A percentile compares a stretch with the other conserved stretches of the same genome.
phyloP scores from a whole-genome alignment of 2,888 invertebrate genomes.

The Lepidocyrtinus sp. region DNA sequence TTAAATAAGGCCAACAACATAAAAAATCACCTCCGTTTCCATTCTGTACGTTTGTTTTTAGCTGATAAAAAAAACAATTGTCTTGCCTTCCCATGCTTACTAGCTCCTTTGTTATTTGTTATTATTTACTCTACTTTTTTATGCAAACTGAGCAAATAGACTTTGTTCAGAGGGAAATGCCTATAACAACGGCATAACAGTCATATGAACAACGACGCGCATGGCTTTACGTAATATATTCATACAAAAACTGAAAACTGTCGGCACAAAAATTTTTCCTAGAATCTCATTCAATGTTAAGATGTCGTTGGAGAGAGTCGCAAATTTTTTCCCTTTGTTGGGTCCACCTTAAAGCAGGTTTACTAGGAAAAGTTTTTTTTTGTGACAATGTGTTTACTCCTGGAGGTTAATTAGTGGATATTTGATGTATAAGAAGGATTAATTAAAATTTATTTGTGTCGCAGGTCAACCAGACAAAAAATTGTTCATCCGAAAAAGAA shows the following conservation, averaged over 20 bases:
- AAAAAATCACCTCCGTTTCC: conserved; percentile 42
- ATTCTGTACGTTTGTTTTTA: conserved; percentile 25
- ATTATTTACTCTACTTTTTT: neutral
- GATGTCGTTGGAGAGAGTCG: conserved; percentile 41
- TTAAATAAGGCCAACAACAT: conserved; percentile 48
- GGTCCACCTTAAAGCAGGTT: too few species aligned
- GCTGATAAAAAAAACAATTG: conserved; percentile 7
- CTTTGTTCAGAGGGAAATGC: neutral
- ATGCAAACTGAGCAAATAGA: neutral
- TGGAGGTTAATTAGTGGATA: too few species aligned
- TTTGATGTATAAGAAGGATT: conserved; percentile 2
- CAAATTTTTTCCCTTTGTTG: too few species aligned
- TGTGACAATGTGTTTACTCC: too few species aligned
- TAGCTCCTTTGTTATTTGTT: too few species aligned
- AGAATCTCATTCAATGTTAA: conserved; percentile 50
- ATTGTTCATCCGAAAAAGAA: too few species aligned
- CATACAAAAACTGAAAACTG: neutral
- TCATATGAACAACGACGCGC: neutral
- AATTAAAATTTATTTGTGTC: neutral
- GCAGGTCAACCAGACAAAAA: neutral
- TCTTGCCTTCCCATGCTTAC: too few species aligned
- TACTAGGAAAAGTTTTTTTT: too few species aligned
- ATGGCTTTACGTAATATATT: neutral
- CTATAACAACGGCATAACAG: neutral
- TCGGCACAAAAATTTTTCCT: neutral